phyloP scores from a whole-genome alignment of 92 coral and sea anemone species.

The Porites lobata region DNA sequence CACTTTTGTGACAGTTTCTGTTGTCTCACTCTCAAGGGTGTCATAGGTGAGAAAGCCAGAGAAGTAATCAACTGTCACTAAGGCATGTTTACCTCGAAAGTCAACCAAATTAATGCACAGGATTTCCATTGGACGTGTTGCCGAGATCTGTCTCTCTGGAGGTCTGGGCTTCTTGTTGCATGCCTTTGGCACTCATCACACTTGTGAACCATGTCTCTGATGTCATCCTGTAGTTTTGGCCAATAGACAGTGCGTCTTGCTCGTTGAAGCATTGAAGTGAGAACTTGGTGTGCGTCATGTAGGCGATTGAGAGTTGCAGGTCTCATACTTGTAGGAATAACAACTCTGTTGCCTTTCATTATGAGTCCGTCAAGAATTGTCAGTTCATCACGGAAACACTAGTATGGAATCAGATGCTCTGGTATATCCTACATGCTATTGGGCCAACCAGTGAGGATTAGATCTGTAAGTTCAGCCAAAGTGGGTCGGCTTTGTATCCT shows the following conservation, averaged over 20 bases:
- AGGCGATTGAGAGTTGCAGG: constrained; percentile 63
- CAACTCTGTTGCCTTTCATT: constrained; percentile 69
- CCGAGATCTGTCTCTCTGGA: constrained; percentile 79
- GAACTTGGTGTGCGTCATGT: constrained; percentile 78
- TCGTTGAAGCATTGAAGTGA: constrained; percentile 62
- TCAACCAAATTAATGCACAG: constrained; percentile 64
- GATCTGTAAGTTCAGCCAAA: constrained; percentile 40
- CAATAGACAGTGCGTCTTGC: constrained; percentile 71
- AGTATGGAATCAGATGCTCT: constrained; percentile 50
- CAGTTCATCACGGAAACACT: constrained; percentile 69
- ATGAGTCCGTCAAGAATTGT: constrained; percentile 61
- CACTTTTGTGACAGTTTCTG: constrained; percentile 48
- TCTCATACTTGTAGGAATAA: constrained; percentile 67
- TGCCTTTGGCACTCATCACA: constrained; percentile 73
- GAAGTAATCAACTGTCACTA: constrained; percentile 71
- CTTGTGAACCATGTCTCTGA: constrained; percentile 59
- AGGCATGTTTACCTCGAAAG: constrained; percentile 55
- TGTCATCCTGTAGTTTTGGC: constrained; percentile 73
- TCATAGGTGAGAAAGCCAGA: constrained; percentile 69
- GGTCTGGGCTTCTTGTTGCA: constrained; percentile 75
- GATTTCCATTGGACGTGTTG: constrained; percentile 79
- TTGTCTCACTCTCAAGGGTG: constrained; percentile 36
- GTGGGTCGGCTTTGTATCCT: constrained; percentile 61
- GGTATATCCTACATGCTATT: constrained; percentile 63
- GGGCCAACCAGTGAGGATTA: constrained; percentile 80